Evolutionary conservation across 2,797 vertebrate genomes (phyloP), one percentile per base, ranked within the genome.

Genomic region (Poeciliopsis turneri): DNA sequence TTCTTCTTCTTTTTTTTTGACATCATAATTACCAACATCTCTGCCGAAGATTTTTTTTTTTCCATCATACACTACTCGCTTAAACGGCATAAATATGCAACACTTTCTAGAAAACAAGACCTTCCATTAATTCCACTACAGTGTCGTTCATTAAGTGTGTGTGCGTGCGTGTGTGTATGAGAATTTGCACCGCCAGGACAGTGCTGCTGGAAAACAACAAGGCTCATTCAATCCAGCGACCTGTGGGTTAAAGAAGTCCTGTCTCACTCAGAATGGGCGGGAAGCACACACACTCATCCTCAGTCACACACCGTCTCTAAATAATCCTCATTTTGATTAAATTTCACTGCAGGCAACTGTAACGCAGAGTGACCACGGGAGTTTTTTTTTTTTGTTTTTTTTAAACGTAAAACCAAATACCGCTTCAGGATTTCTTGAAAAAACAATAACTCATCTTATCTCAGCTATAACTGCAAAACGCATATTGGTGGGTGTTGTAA

Each of bases 171-270:
- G n/a, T 46, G 53, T 11, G 64, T 70, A 15, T 41, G 55, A 36
- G 46, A 49, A 25, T 39, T 74, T 82, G 84, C 78, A 86, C 91
- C 83, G 87, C 84, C 73, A 78, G 80, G 84, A 89, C 75, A 86
- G 85, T 79, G 79, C 72, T 68, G 59, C 15, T 81, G 47, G 46
- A 84, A 82, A 77, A 93, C 89, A 92, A 93, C 88, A 82, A 74
- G 66, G 55, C 55, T 84, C 78, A 88, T 93, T 93, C 89, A 93
- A 76, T 76, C 45, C 66, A 66, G 66, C 28, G 84, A 80, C 77
- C 73, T 59, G 82, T 84, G 76, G 84, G 41, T 68, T 59, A 46
- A 75, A 83, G 82, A 61, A 87, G 59, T 82, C 82, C 89, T 85
- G 79, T 57, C 82, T 89, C 86, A 88, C 80, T 75, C 66, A 41